Evolutionary conservation across 2,888 invertebrate genomes (phyloP).

Genomic region (Phalangium opilio): DNA sequence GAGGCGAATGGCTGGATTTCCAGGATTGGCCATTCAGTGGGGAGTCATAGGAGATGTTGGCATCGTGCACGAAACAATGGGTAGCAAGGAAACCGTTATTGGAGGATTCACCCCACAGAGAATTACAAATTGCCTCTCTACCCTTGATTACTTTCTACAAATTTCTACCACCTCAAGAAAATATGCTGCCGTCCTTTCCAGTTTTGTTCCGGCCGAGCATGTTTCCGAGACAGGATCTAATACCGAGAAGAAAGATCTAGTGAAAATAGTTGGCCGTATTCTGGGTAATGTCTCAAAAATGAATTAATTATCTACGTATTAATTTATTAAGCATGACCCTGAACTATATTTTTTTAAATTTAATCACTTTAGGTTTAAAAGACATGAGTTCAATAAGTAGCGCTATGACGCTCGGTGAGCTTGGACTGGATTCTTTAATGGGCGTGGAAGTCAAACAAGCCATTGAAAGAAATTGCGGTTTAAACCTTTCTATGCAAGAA

Average conservation of each 20-base stretch:
- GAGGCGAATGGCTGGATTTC: conserved; percentile 63
- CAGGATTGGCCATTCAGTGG: conserved; percentile 36
- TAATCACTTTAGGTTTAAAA: conserved; percentile 47
- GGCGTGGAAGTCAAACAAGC: conserved; percentile 27
- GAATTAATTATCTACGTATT: not conserved
- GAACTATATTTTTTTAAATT: not conserved
- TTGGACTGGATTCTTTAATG: conserved; percentile 38
- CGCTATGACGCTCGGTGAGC: conserved; percentile 40
- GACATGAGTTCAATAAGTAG: conserved; percentile 62
- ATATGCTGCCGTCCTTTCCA: conserved; percentile 64
- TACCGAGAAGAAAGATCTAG: conserved; percentile 30
- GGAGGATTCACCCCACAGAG: no score
- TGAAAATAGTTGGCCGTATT: conserved; percentile 71
- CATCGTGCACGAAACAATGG: no score
- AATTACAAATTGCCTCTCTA: no score
- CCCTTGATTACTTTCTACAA: no score
- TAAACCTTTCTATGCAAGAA: conserved; percentile 76
- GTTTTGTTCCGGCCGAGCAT: conserved; percentile 76
- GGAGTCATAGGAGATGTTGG: no score
- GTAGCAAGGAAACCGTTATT: no score
- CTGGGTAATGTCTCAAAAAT: conserved; percentile 45
- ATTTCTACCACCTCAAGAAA: conserved; percentile 31
- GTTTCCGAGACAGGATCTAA: conserved; percentile 34
- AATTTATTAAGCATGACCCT: no score
- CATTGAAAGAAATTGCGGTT: conserved; percentile 55